Evolutionary conservation across 1,140 invertebrate species (phyloP).

Genomic region (Orussus abietinus): DNA sequence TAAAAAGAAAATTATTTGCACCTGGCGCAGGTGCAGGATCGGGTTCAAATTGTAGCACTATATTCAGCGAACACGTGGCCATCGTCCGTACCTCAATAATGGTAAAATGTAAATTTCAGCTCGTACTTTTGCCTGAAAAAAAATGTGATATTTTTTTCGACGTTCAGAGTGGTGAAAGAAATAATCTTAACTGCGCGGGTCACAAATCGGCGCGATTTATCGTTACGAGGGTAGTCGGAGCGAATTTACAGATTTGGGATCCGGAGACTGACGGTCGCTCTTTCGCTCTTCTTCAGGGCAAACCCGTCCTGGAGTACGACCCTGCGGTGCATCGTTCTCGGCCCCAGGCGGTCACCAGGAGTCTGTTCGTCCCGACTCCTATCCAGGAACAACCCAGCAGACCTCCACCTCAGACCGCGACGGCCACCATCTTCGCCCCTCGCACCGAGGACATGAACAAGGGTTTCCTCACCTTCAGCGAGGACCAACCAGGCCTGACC

Average conservation of each 20-base stretch:
- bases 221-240: no score
- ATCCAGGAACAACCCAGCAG: constrained; percentile 40
- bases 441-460: constrained; percentile 90
- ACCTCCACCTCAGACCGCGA: constrained; percentile 61
- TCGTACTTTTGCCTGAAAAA: no score
- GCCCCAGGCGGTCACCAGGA: constrained; percentile 32
- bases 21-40: no score
- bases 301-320: constrained; percentile 30
- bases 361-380: constrained; percentile 48
- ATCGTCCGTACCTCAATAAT: no score
- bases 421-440: constrained; percentile 75
- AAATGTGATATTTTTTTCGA: no score
- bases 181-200: no score
- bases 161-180: no score
- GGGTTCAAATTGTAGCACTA: no score
- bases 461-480: constrained; percentile 83
- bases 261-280: neutral
- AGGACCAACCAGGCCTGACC: constrained; percentile 77
- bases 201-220: no score
- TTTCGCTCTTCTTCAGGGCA: constrained; percentile 26
- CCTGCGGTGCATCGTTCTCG: constrained; percentile 12
- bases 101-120: no score
- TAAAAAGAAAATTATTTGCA: no score
- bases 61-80: no score
- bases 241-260: neutral